Conservation (phyloP, 2,113 vertebrate genomes). For the Cacatua alba region DNA sequence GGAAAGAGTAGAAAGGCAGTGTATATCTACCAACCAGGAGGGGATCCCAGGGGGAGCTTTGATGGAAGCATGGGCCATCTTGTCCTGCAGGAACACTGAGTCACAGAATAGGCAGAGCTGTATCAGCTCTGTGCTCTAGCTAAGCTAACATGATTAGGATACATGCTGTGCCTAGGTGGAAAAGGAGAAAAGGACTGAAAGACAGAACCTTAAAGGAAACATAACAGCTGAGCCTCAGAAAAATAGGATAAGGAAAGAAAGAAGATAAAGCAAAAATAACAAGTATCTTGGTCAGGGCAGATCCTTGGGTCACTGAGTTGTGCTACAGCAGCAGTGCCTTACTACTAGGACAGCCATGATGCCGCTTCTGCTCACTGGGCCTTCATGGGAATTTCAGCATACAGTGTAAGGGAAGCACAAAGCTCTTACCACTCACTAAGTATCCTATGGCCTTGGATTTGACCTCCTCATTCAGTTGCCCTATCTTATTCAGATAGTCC, state of each 20-base stretch:
- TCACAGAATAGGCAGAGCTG: background rate
- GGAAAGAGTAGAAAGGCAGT: background rate
- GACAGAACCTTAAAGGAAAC: background rate
- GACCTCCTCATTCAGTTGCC: conserved; percentile 79
- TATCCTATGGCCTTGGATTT: conserved; percentile 74
- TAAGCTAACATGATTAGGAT: background rate
- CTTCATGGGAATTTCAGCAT: background rate
- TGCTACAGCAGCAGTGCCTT: background rate
- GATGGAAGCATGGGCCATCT: background rate
- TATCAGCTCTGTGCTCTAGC: background rate
- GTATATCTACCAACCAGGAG: background rate
- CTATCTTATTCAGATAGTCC: conserved; percentile 82
- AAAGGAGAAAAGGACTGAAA: background rate
- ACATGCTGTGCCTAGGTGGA: background rate
- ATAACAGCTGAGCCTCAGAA: background rate
- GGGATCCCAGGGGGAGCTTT: background rate
- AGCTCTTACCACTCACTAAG: conserved; percentile 80
- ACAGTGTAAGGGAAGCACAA: background rate
- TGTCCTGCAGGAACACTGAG: background rate
- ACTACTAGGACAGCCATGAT: background rate
- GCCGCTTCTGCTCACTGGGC: background rate
- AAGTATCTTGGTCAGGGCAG: background rate
- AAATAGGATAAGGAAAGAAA: background rate
- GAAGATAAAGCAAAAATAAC: background rate
- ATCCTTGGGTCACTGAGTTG: background rate